These are phyloP conservation scores for Parapsyche elsis DNA, from an alignment of 1,140 invertebrate genomes.

Conservation along the genomic window DNA sequence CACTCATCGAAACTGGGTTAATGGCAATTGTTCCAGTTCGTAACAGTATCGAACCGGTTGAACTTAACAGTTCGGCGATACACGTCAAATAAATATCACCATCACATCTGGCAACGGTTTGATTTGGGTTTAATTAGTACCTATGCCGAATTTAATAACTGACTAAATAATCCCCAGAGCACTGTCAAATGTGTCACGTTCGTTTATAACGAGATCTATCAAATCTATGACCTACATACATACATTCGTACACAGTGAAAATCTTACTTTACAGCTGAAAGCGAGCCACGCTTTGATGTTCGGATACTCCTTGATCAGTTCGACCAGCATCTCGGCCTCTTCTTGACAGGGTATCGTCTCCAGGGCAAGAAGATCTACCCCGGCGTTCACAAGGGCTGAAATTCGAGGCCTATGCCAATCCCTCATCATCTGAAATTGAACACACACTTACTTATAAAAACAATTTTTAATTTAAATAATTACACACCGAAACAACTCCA, in stretches of 20 bases:
- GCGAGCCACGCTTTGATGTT: conserved; percentile 81
- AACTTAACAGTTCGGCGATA: too few species aligned
- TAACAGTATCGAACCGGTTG: too few species aligned
- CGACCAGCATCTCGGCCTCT: conserved; percentile 84
- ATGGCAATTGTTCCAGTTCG: too few species aligned
- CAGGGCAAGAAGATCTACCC: conserved; percentile 84
- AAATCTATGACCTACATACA: too few species aligned
- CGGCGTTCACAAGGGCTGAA: conserved; percentile 77
- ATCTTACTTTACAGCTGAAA: conserved; percentile 82
- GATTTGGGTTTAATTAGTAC: background rate
- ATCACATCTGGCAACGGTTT: background rate
- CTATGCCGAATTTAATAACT: background rate
- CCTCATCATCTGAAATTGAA: conserved; percentile 70
- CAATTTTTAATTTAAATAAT: background rate
- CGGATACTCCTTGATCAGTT: conserved; percentile 79
- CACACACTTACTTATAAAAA: background rate
- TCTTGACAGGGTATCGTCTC: conserved; percentile 89
- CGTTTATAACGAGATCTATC: too few species aligned
- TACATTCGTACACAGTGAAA: too few species aligned
- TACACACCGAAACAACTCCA: too few species aligned
- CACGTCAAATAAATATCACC: background rate
- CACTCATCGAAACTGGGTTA: too few species aligned
- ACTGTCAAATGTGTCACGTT: background rate
- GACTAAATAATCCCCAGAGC: background rate
- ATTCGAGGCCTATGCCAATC: conserved; percentile 86